Base-by-base conservation (phyloP, 2,888 invertebrate species). In the Chrysodeixis includens region DNA sequence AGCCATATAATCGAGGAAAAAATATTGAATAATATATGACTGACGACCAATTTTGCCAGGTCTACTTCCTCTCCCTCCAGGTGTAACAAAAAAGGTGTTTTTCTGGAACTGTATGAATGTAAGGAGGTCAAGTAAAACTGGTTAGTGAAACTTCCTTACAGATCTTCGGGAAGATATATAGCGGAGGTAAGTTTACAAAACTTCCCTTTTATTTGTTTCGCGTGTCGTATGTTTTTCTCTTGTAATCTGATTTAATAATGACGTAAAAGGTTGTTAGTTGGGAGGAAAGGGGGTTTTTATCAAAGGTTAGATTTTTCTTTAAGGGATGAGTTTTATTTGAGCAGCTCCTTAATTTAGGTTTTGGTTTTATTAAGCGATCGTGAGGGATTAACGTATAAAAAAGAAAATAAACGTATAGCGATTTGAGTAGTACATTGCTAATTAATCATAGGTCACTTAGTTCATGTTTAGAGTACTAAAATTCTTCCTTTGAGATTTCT, bases 1-100 rank as follows among this genome's bases (percentile, higher is more conserved):
- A 66, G 60, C 53, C 60, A 65, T 64, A 64, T 77, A 72, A 75
- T 72, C 30, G 56, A 44, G 60, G 20, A 62, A 78, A 74, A 57
- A 51, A 58, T 82, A 71, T 68, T 80, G 83, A 80, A 80, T 80
- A 78, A 80, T 80, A 80, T 81, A 83, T 80, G 78, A 75, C 64
- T 72, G 65, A 55, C 57, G 56, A 16, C 80, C 69, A 69, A 7
- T 51, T 8, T 56, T 35, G 22, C 14, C 12, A 60, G 83, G 66
- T 14, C 49, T 75, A 51, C 18, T 51, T 16, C 22, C n/a, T 16
- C 46, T 18, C 20, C 49, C 56, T 52, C 10, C 20, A 20, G n/a
- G 10, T n/a, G 30, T 30, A 30, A 30, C 22, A 56, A 12, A 16
- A 26, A 3, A 8, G 44, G 7, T 20, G 49, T 54, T 9, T 62